Conservation (phyloP, 2,113 vertebrate species). For the Murina feae region DNA sequence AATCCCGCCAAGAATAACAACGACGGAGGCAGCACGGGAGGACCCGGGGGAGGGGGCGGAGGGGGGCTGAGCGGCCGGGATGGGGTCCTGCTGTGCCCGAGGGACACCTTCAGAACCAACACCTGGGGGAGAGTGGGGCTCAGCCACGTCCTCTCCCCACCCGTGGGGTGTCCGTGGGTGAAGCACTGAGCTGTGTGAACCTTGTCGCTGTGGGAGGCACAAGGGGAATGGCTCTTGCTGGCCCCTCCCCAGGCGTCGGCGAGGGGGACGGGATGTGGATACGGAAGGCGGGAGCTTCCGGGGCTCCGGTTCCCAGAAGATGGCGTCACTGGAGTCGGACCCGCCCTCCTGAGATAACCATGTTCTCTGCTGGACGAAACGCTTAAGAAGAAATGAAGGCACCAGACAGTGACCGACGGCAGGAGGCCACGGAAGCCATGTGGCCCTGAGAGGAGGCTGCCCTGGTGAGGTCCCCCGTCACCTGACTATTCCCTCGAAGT, state of each 20-base stretch:
- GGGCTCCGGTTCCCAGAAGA: fast-evolving
- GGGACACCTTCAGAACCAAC: background rate
- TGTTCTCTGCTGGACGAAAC: fast-evolving
- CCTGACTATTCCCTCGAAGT: background rate
- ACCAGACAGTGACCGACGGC: no score
- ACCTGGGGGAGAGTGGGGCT: fast-evolving
- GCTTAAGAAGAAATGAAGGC: background rate
- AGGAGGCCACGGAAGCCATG: background rate
- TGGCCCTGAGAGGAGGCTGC: background rate
- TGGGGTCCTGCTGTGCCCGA: fast-evolving
- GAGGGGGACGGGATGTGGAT: fast-evolving
- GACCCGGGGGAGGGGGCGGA: background rate
- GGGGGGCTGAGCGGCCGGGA: background rate
- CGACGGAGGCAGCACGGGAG: background rate
- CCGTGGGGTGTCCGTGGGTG: background rate
- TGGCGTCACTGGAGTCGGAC: fast-evolving
- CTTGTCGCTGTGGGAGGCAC: background rate
- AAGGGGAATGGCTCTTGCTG: fast-evolving
- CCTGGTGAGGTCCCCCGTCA: fast-evolving
- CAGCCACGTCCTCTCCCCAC: fast-evolving
- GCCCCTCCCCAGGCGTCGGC: fast-evolving
- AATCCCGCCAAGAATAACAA: constrained; percentile 32
- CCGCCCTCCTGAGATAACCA: fast-evolving
- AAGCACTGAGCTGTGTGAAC: fast-evolving
- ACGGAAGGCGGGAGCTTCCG: fast-evolving